A percentile compares a stretch with the other conserved stretches of the same genome.
Evolutionary conservation across 2,888 invertebrate species (phyloP).

Genomic region (Drosophila parthenogenetica): DNA sequence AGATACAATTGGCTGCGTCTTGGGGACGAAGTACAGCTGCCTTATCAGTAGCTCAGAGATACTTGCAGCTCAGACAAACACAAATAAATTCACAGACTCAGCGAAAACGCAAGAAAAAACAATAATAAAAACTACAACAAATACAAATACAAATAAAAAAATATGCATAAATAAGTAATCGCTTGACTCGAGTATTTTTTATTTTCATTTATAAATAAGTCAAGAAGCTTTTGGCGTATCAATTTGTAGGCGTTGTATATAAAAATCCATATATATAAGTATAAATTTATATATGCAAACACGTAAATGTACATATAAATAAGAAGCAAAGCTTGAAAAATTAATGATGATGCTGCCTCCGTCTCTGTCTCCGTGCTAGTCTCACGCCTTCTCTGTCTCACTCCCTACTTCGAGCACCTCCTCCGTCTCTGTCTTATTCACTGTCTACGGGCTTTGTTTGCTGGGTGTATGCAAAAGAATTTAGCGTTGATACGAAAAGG

Average conservation of each 20-base stretch:
- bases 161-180: slow-evolving; percentile 37
- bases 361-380: background rate
- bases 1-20: slow-evolving; percentile 25
- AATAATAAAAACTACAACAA: slow-evolving; percentile 15
- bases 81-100: slow-evolving; percentile 15
- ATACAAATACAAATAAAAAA: slow-evolving; percentile 32
- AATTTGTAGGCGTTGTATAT: slow-evolving; percentile 43
- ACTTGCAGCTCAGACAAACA: slow-evolving; percentile 11
- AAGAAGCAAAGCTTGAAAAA: slow-evolving; percentile 24
- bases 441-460: slow-evolving; percentile 16
- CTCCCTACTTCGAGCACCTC: background rate
- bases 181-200: slow-evolving; percentile 7
- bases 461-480: slow-evolving; percentile 40
- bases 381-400: slow-evolving; percentile 1
- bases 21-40: slow-evolving; percentile 34
- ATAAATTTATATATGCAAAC: slow-evolving; percentile 11
- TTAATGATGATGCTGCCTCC: slow-evolving; percentile 32
- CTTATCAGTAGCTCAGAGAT: slow-evolving; percentile 42
- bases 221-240: slow-evolving; percentile 35
- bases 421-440: background rate
- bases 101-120: slow-evolving; percentile 16
- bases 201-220: slow-evolving; percentile 36
- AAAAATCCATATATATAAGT: background rate
- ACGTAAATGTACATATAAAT: background rate
- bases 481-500: slow-evolving; percentile 37